Evolutionary conservation across 2,113 vertebrate genomes (phyloP).

Genomic region (Dipodomys ordii): DNA sequence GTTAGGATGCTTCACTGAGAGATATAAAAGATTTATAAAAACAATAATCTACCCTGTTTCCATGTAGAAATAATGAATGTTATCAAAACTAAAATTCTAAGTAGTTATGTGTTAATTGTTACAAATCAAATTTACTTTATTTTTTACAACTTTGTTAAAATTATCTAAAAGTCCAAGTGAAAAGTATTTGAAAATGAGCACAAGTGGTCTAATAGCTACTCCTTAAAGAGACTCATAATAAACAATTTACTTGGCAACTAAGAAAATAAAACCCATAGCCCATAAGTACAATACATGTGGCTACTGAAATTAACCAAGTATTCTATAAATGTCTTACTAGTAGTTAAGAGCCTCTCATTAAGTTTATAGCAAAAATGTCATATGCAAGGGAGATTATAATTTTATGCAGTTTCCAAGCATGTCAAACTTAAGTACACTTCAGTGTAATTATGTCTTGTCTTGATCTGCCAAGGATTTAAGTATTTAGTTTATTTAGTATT

Average conservation of each 20-base stretch:
- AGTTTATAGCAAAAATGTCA: not conserved
- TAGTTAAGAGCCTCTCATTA: not conserved
- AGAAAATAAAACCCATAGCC: not conserved
- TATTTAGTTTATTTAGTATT: conserved; percentile 26
- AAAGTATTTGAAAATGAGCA: conserved; percentile 15
- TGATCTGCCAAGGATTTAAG: not conserved
- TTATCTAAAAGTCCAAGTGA: conserved; percentile 19
- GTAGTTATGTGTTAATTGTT: not conserved
- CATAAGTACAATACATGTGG: not conserved
- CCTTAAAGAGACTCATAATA: not conserved
- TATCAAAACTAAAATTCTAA: conserved; percentile 14
- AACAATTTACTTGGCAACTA: not conserved
- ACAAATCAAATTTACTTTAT: not conserved
- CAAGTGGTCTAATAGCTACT: not conserved
- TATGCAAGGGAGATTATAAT: not conserved
- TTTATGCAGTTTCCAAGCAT: not conserved
- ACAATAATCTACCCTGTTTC: not conserved
- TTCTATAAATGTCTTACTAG: not conserved
- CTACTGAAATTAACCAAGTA: not conserved
- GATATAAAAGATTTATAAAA: conserved; percentile 5
- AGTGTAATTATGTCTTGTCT: conserved; percentile 22
- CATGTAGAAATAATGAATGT: conserved; percentile 46
- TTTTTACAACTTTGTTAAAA: not conserved
- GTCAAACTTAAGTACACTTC: not conserved
- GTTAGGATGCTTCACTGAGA: not conserved